Conservation (phyloP, 37 sponge, comb jelly and placozoan genomes). For the Halichondria panicea region DNA sequence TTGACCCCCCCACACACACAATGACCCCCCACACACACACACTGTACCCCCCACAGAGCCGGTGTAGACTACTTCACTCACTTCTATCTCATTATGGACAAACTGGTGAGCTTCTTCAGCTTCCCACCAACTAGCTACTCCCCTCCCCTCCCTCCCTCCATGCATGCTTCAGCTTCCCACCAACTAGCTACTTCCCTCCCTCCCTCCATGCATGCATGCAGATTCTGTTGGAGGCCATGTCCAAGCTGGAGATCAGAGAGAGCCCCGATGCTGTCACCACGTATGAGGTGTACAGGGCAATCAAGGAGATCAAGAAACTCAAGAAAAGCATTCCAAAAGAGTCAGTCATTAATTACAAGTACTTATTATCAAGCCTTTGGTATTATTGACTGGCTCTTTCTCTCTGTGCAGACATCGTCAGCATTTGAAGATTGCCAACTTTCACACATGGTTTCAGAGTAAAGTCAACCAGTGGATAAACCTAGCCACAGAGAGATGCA, state of each 20-base stretch:
- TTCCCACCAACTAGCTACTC: background rate
- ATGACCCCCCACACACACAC: background rate
- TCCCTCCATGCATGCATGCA: too few species aligned
- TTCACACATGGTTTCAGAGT: constrained; percentile 45
- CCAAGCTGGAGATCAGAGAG: background rate
- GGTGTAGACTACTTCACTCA: constrained; percentile 36
- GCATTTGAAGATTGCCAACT: background rate
- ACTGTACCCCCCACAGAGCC: background rate
- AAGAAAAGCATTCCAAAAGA: background rate
- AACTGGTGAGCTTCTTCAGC: constrained; percentile 27
- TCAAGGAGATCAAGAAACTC: background rate
- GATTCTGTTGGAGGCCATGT: background rate
- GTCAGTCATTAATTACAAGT: background rate
- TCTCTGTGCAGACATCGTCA: background rate
- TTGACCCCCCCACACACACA: background rate
- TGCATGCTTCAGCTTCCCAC: background rate
- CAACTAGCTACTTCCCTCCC: background rate
- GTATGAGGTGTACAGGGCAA: background rate
- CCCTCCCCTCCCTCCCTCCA: background rate
- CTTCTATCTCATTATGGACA: constrained; percentile 38
- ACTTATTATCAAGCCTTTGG: background rate
- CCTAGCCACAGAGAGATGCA: constrained; percentile 16
- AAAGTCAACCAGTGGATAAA: constrained; percentile 44
- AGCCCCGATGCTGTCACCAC: background rate
- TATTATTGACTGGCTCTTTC: background rate